A percentile compares a stretch with the other conserved stretches of the same genome.
These are phyloP conservation scores for Agrochola macilenta DNA, from an alignment of 2,888 invertebrate genomes.

Conservation along the genomic window DNA sequence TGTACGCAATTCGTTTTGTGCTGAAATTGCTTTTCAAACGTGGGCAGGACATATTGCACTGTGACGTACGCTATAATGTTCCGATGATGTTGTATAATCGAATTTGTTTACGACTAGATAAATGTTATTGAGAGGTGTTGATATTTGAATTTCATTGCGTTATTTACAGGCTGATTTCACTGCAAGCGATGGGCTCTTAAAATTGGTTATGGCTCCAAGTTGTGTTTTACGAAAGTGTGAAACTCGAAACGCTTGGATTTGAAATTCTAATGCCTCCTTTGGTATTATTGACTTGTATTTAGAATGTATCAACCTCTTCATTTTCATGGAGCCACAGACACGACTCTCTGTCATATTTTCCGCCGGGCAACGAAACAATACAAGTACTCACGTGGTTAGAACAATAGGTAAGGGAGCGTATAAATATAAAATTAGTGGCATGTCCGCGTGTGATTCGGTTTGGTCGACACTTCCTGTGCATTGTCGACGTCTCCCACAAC, in stretches of 20 bases:
- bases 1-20: constrained; percentile 73
- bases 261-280: constrained; percentile 35
- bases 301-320: background rate
- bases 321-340: constrained; percentile 8
- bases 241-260: constrained; percentile 45
- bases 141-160: constrained; percentile 67
- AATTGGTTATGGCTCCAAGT: constrained; percentile 30
- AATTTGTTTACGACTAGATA: constrained; percentile 66
- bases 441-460: constrained; percentile 84
- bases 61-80: constrained; percentile 61
- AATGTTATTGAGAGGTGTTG: constrained; percentile 66
- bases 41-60: constrained; percentile 68
- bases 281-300: constrained; percentile 32
- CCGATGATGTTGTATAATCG: constrained; percentile 70
- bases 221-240: constrained; percentile 57
- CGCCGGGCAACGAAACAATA: constrained; percentile 41
- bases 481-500: constrained; percentile 84
- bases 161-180: constrained; percentile 52
- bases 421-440: constrained; percentile 84
- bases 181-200: constrained; percentile 51
- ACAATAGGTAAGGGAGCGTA: constrained; percentile 76
- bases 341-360: constrained; percentile 12
- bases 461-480: constrained; percentile 89
- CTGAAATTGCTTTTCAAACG: constrained; percentile 82
- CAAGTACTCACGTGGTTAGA: constrained; percentile 61